Base-by-base conservation (phyloP, 2,113 vertebrate genomes). In the Halichoeres trimaculatus region DNA sequence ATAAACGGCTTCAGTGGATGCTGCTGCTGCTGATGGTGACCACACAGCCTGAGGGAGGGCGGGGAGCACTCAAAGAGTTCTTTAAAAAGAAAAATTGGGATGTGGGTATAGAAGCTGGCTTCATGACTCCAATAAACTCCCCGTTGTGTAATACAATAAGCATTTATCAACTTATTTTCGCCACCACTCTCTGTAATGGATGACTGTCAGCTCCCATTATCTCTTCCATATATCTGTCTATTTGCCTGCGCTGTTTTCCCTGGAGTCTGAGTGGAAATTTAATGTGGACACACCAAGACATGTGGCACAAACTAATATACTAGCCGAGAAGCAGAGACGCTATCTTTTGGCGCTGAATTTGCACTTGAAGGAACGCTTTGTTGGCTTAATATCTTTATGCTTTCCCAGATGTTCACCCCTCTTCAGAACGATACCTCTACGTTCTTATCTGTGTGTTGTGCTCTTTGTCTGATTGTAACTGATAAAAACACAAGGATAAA, bases 91-190 rank as follows among this genome's bases (percentile, higher is more conserved):
- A 74, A 74, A 24, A 80, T 60, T 72, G 70, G 54, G 67, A 74
- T 55, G 75, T 24, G 58, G 35, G 24, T 53, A 57, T 36, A 34
- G 51, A 63, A 57, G 45, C 67, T 73, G 55, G 80, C 75, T 71
- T 78, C 71, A 24, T 30, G 45, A 67, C 81, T 88, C 74, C 78
- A 92, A 89, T 92, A 90, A 87, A 84, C 62, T 81, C 61, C 57
- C 77, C 43, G 68, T 83, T 75, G 74, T 70, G 79, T 87, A 81
- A 89, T 64, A 84, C 83, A 89, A 91, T 91, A 86, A 91, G 77
- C 90, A 87, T 87, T 85, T 86, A 90, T 91, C 87, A 84, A 79
- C 78, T 80, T 85, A 76, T 87, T 86, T 84, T 87, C 80, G 53
- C 84, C 40, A 55, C 67, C 78, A n/a, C 55, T 74, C 56, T 62